A percentile compares a stretch with the other conserved stretches of the same genome.
Evolutionary conservation across 2,797 vertebrate species (phyloP).

Genomic region (Pseudocheirus occidentalis): DNA sequence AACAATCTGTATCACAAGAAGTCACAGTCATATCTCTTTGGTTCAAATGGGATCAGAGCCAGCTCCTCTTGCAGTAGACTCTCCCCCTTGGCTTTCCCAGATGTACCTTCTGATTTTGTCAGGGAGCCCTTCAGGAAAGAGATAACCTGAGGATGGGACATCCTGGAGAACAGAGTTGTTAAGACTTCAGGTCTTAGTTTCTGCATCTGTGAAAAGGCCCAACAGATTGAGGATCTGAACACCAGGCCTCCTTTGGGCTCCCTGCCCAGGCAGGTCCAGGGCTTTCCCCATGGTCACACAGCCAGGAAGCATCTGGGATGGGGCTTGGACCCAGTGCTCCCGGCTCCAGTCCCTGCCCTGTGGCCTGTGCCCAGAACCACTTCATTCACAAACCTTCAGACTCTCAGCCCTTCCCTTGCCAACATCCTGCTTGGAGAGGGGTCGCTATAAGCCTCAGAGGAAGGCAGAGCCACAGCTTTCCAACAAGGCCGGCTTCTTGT

Average conservation of each 20-base stretch:
- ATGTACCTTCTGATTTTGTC: background rate
- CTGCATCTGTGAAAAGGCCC: background rate
- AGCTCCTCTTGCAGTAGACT: background rate
- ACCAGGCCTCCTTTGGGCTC: background rate
- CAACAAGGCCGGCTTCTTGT: background rate
- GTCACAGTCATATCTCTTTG: background rate
- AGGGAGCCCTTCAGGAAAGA: background rate
- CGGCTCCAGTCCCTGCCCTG: background rate
- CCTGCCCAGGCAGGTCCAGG: background rate
- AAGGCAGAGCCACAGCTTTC: background rate
- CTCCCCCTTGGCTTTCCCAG: background rate
- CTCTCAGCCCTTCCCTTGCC: background rate
- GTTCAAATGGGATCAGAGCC: too few relatives aligned
- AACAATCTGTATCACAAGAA: background rate
- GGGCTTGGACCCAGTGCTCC: background rate
- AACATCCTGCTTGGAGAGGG: background rate
- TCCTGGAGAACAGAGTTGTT: background rate
- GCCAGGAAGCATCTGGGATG: background rate
- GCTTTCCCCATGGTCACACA: background rate
- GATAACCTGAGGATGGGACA: background rate
- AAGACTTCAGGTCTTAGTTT: background rate
- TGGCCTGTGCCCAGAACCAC: background rate
- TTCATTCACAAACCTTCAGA: background rate
- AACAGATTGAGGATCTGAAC: background rate
- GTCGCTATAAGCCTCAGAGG: background rate